phyloP scores from a whole-genome alignment of 2,113 vertebrate genomes.

The Paramormyrops kingsleyae region DNA sequence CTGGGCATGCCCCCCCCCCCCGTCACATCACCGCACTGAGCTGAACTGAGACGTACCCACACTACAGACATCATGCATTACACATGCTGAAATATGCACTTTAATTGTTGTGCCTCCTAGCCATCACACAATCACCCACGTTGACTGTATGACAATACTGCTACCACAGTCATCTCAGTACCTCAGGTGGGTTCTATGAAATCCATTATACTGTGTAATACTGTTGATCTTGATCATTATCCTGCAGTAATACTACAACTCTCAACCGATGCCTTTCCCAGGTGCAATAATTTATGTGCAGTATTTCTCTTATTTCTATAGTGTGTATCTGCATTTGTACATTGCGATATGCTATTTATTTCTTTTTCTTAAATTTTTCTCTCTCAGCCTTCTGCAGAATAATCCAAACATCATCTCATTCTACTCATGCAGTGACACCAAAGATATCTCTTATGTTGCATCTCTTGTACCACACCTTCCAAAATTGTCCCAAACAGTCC shows the following conservation, averaged over 20 bases:
- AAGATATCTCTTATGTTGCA: no score
- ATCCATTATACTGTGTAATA: background rate
- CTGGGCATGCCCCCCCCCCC: no score
- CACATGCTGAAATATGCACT: background rate
- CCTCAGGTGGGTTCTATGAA: background rate
- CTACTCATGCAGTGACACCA: no score
- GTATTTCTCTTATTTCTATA: background rate
- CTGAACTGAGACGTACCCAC: background rate
- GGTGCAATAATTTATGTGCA: background rate
- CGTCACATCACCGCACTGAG: no score
- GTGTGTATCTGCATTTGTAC: background rate
- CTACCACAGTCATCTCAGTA: background rate
- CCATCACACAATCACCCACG: background rate
- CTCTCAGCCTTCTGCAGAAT: background rate
- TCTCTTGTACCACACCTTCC: background rate
- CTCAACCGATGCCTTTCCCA: background rate
- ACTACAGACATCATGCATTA: background rate
- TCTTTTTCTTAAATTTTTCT: background rate
- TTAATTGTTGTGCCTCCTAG: background rate
- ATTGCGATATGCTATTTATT: background rate
- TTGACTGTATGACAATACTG: background rate
- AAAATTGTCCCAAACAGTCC: background rate
- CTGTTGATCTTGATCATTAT: background rate
- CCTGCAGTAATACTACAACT: background rate
- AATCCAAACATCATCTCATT: background rate